These are phyloP conservation scores for Hesperia comma DNA, from an alignment of 2,888 invertebrate species.

Conservation along the genomic window DNA sequence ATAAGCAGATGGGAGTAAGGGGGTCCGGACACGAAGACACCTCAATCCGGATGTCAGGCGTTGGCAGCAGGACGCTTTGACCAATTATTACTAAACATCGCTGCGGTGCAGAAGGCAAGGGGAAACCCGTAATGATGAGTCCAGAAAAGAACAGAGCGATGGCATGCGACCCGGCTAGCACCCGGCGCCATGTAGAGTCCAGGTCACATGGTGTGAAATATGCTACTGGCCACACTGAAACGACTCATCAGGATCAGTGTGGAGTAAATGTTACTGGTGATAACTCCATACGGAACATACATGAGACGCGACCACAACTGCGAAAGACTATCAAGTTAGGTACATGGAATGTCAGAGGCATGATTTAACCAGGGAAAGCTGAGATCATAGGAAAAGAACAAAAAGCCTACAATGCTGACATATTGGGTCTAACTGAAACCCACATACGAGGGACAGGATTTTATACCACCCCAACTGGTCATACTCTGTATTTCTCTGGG, in stretches of 20 bases:
- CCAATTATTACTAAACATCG: background rate
- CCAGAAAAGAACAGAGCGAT: too few relatives aligned
- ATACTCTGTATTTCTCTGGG: conserved; percentile 6
- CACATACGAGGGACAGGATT: conserved; percentile 18
- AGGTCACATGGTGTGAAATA: conserved; percentile 43
- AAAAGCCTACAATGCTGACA: background rate
- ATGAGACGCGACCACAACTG: too few relatives aligned
- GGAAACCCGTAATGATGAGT: background rate
- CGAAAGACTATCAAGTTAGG: conserved; percentile 6
- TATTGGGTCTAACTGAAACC: conserved; percentile 14
- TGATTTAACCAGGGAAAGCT: conserved; percentile 1
- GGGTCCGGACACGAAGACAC: conserved; percentile 14
- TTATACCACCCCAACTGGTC: conserved; percentile 2
- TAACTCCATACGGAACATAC: too few relatives aligned
- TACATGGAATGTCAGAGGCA: conserved; percentile 18
- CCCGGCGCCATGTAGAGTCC: conserved; percentile 37
- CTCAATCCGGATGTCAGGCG: conserved; percentile 19
- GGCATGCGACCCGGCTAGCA: conserved; percentile 36
- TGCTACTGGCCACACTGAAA: conserved; percentile 41
- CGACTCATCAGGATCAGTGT: conserved; percentile 8
- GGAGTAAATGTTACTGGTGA: conserved; percentile 10
- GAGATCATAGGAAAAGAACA: conserved; percentile 14
- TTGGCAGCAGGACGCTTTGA: conserved; percentile 12
- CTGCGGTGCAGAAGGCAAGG: conserved; percentile 15
- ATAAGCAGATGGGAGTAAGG: conserved; percentile 20